These are phyloP conservation scores for Phainopepla nitens DNA, from an alignment of 2,113 vertebrate genomes.

Conservation along the genomic window DNA sequence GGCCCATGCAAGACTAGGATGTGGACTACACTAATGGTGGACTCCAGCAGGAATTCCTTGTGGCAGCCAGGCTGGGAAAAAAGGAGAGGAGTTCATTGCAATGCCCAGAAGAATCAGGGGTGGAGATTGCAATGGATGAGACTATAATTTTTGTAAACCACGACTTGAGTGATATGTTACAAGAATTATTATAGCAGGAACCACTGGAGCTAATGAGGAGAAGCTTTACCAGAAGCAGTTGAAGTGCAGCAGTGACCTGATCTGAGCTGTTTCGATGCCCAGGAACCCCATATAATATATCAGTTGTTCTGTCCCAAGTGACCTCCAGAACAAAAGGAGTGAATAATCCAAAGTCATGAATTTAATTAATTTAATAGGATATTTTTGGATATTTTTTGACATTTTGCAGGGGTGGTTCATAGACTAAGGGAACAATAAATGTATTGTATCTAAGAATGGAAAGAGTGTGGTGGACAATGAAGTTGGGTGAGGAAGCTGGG, in stretches of 20 bases:
- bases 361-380: background rate
- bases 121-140: too few species aligned
- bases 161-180: fast-evolving
- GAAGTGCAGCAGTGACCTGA: background rate
- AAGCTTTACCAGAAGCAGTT: background rate
- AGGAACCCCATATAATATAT: fast-evolving
- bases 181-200: background rate
- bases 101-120: background rate
- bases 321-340: background rate
- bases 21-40: background rate
- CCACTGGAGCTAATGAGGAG: background rate
- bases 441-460: too few species aligned
- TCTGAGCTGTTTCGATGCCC: fast-evolving
- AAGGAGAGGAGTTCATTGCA: background rate
- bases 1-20: background rate
- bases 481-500: background rate
- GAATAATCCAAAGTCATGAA: background rate
- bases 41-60: background rate
- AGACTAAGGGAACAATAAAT: background rate
- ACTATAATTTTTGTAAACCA: background rate
- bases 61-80: background rate
- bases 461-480: background rate
- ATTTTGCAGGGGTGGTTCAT: background rate
- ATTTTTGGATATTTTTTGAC: background rate
- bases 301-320: background rate